A percentile compares a stretch with the other conserved stretches of the same genome.
These are phyloP conservation scores for Eclectus roratus DNA, from an alignment of 2,113 vertebrate genomes.

Conservation along the genomic window DNA sequence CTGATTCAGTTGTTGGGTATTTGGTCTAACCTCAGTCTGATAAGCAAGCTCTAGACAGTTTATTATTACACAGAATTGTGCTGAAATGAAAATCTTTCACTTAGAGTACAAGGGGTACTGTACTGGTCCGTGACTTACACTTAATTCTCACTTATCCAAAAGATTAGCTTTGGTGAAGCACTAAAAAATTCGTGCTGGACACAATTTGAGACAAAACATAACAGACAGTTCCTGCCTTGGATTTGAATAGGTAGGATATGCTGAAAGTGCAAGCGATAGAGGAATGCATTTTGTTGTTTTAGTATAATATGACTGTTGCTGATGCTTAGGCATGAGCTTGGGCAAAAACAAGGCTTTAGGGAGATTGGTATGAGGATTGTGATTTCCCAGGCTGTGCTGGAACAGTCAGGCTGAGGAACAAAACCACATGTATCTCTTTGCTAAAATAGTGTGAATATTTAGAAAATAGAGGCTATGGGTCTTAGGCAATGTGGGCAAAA, in stretches of 20 bases:
- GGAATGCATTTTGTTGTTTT: not conserved
- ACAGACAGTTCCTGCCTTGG: not conserved
- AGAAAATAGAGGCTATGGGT: not conserved
- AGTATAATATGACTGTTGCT: not conserved
- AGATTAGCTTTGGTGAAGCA: not conserved
- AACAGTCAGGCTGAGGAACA: not conserved
- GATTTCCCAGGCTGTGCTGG: not conserved
- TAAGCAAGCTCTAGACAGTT: not conserved
- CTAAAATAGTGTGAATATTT: not conserved
- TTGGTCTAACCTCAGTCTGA: not conserved
- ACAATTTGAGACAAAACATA: not conserved
- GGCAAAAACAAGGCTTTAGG: not conserved
- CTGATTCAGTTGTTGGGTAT: not conserved
- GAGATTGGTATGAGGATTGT: not conserved
- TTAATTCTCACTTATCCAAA: not conserved
- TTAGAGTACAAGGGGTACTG: not conserved
- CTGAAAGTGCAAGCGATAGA: not conserved
- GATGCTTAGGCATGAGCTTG: not conserved
- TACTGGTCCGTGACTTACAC: not conserved
- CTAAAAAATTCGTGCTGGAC: not conserved
- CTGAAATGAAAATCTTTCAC: not conserved
- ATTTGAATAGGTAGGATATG: not conserved
- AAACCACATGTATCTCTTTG: not conserved
- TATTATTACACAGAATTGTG: not conserved
- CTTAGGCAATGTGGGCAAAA: not conserved